Base-by-base conservation (phyloP, 1,140 invertebrate species). In the Cyphomyrmex costatus region DNA sequence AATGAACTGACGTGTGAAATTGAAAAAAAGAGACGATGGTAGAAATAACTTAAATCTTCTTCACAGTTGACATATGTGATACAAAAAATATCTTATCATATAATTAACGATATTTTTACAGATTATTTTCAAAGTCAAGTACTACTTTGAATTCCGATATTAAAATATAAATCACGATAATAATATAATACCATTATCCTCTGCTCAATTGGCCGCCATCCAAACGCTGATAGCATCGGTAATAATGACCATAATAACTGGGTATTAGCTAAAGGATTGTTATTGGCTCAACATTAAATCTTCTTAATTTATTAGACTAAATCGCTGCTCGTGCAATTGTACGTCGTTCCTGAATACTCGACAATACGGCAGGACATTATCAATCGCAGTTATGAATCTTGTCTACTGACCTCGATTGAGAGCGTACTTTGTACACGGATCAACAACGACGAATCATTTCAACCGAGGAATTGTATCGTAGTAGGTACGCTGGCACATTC, bases 381-480 rank as follows among this genome's bases (percentile, higher is more conserved):
- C 66, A 61, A 70, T 85, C 82, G 12, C 24, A 14, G 30, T 33
- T 16, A 36, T 71, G 27, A 85, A 87, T 85, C 65, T 78, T 53
- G 36, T 53, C 85, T 46, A 56, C 60, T 86, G 85, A 87, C 87
- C 77, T 42, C 87, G 77, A 87, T 88, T 24, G 60, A 70, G 27
- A 33, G 42, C 46, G 33, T 2, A 60, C 60, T 49, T 51, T n/a
- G 21, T n/a, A 24, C 66, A 14, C 8, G 21, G 27, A 65, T 71
- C 66, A 27, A 49, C 53, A 74, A 53, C 46, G 21, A 42, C 21
- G 12, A 49, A 73, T 70, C 58, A 49, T 30, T 79, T 68, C 76
- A 30, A 51, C 24, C 56, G 49, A 53, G 66, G 51, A 73, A 87
- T 65, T 27, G 49, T 56, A 30, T 21, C 19, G 14, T 49, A 36